Evolutionary conservation across 2,797 vertebrate species (phyloP).

Genomic region (Kryptolebias ocellatus): DNA sequence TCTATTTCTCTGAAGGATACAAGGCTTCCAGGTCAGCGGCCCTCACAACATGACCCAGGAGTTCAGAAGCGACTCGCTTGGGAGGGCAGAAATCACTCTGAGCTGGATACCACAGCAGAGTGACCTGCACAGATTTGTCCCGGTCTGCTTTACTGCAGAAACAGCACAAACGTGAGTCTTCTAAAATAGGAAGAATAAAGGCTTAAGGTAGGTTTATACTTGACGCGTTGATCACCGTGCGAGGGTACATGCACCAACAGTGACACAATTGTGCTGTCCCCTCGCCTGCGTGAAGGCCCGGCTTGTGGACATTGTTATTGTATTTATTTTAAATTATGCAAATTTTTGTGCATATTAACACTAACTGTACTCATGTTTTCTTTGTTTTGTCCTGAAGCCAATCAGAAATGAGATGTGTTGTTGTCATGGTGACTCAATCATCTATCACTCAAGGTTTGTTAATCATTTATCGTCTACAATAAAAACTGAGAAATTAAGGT

Average conservation of each 20-base stretch:
- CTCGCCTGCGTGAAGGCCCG: too few species aligned
- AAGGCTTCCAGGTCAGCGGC: conserved; percentile 77
- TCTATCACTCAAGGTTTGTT: conserved; percentile 62
- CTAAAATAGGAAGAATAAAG: background rate
- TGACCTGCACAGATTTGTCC: conserved; percentile 56
- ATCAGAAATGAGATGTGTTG: conserved; percentile 80
- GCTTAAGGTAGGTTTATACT: too few species aligned
- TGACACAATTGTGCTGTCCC: too few species aligned
- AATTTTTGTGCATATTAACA: background rate
- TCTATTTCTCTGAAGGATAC: conserved; percentile 56
- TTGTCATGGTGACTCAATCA: conserved; percentile 63
- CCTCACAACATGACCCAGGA: conserved; percentile 67
- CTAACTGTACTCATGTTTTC: background rate
- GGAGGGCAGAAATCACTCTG: conserved; percentile 49
- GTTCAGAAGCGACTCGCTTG: conserved; percentile 14
- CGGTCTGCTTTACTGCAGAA: conserved; percentile 80
- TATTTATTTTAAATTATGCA: too few species aligned
- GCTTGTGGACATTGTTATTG: too few species aligned
- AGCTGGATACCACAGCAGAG: conserved; percentile 66
- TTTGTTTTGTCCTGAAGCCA: conserved; percentile 64
- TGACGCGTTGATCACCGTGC: background rate
- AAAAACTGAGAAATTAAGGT: background rate
- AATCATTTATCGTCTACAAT: background rate
- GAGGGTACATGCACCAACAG: too few species aligned
- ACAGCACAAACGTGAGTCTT: conserved; percentile 60